phyloP scores from a whole-genome alignment of 2,797 vertebrate genomes.

The Cryptoprocta ferox region DNA sequence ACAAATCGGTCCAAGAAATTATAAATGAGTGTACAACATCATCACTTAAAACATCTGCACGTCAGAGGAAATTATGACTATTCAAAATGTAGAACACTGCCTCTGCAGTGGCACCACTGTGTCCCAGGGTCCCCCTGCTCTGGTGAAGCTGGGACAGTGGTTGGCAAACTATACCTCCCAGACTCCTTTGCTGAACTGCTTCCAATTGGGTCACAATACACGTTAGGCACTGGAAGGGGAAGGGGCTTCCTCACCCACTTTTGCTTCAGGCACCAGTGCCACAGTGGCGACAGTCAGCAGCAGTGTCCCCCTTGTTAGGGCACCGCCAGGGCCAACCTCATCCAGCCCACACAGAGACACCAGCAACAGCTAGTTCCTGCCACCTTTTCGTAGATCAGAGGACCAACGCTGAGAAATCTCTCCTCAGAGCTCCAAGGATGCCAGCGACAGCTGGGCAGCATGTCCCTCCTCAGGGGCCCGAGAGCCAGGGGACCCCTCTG shows the following conservation, averaged over 20 bases:
- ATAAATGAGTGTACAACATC: background rate
- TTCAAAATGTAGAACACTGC: background rate
- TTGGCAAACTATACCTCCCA: background rate
- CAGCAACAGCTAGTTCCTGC: background rate
- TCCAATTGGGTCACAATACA: background rate
- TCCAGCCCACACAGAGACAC: background rate
- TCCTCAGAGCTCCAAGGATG: no score
- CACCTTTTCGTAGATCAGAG: background rate
- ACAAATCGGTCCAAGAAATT: background rate
- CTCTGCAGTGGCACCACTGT: no score
- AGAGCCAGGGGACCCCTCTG: no score
- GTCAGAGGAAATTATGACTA: background rate
- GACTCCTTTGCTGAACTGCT: background rate
- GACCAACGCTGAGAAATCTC: background rate
- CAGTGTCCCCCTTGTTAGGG: background rate
- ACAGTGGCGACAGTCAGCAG: no score
- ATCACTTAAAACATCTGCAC: background rate
- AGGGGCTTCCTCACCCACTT: background rate
- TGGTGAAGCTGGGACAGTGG: background rate
- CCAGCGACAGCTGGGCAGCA: rapidly evolving
- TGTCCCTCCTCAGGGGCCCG: background rate
- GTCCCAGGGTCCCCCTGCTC: background rate
- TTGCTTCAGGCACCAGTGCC: background rate
- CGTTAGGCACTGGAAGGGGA: no score
- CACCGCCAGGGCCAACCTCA: no score